A percentile compares a stretch with the other conserved stretches of the same genome.
Conservation (phyloP, 2,797 vertebrate species). For the Manis pentadactyla region DNA sequence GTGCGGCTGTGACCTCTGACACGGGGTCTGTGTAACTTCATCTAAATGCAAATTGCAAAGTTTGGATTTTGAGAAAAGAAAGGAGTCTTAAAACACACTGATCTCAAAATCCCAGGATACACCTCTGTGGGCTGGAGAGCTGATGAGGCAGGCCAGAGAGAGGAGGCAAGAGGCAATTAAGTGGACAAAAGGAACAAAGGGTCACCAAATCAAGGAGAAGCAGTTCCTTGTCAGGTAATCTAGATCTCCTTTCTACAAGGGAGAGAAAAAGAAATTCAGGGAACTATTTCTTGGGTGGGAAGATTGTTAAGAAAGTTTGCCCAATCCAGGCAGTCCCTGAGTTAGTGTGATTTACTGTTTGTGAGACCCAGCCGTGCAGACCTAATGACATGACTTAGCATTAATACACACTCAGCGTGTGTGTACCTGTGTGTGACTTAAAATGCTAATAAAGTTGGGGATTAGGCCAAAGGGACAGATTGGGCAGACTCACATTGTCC, state of each 20-base stretch:
- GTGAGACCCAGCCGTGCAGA: background rate
- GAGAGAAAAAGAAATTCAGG: conserved; percentile 1
- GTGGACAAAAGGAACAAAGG: background rate
- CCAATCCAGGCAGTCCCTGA: background rate
- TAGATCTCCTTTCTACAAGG: background rate
- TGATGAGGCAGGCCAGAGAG: background rate
- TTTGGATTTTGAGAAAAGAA: conserved; percentile 52
- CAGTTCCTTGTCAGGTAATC: background rate
- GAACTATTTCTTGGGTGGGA: background rate
- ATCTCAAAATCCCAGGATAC: background rate
- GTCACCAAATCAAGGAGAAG: background rate
- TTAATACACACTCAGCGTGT: background rate
- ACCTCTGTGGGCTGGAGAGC: background rate
- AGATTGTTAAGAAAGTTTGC: background rate
- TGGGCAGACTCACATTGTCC: background rate
- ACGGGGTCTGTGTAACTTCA: background rate
- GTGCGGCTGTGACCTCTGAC: background rate
- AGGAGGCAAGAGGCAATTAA: too few species aligned
- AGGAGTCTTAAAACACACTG: background rate
- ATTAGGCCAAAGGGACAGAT: background rate
- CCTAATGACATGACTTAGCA: conserved; percentile 34
- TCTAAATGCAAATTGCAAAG: conserved; percentile 65
- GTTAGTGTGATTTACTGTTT: conserved; percentile 33
- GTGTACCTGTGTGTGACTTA: background rate
- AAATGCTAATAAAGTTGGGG: background rate